phyloP scores from a whole-genome alignment of 2,113 vertebrate genomes.

The Planiliza haematocheilus region DNA sequence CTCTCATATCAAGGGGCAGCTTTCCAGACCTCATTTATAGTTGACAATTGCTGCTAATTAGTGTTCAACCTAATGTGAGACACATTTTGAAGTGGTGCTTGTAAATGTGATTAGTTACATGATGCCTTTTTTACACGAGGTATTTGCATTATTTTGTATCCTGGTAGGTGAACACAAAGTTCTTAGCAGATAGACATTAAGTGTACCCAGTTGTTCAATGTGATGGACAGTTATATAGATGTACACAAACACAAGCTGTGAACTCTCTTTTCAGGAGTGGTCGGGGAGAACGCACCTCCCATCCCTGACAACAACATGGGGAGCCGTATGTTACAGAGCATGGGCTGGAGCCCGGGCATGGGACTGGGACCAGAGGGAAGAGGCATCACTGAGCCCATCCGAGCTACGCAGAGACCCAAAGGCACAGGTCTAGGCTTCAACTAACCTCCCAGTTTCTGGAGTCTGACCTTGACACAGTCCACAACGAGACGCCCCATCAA shows the following conservation, averaged over 20 bases:
- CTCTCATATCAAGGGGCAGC: no score
- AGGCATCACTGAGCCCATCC: constrained; percentile 93
- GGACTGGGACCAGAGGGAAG: constrained; percentile 94
- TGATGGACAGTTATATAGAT: no score
- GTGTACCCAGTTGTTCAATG: no score
- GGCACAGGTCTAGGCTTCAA: constrained; percentile 95
- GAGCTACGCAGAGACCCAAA: constrained; percentile 93
- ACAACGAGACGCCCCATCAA: background rate
- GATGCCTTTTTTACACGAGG: no score
- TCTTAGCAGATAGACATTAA: no score
- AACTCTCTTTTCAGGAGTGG: constrained; percentile 84
- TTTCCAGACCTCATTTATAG: no score
- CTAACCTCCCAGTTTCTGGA: constrained; percentile 73
- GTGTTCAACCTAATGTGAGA: no score
- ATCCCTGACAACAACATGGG: constrained; percentile 94
- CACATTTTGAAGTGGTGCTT: no score
- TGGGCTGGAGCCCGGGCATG: constrained; percentile 95
- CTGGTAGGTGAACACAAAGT: no score
- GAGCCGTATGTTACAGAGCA: constrained; percentile 94
- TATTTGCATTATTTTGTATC: no score
- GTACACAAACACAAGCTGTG: background rate
- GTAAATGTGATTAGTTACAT: no score
- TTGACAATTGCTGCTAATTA: no score
- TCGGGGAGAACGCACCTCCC: constrained; percentile 90
- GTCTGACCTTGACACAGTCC: background rate